Base-by-base conservation (phyloP, 2,797 vertebrate species). In the Geotrypetes seraphini region DNA sequence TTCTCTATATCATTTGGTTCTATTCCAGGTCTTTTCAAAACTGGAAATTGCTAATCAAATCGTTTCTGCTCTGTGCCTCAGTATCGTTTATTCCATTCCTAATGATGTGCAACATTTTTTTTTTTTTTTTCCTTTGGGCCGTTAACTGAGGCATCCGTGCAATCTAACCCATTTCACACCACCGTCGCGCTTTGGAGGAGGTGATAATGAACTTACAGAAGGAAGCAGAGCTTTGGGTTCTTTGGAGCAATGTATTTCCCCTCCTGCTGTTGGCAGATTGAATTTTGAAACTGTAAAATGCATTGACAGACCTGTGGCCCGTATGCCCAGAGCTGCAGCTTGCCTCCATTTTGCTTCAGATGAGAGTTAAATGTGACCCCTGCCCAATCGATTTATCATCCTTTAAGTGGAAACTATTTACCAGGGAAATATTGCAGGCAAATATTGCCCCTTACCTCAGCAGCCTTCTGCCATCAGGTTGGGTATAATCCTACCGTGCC, bases 31-130 rank as follows among this genome's bases (percentile, higher is more conserved):
- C 84, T 86, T 84, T 87, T 88, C 82, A 87, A 87, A 91, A 84
- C 86, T 86, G 83, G 86, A 88, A 84, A 86, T 87, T 86, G 85
- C 88, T 93, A 92, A 94, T 96, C 89, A 92, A 93, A 95, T 94
- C 73, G 88, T 90, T 90, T 91, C 85, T 89, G 81, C 84, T 88
- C 84, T 67, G 78, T 79, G 82, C 81, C 83, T 87, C 74, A 42
- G 75, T 83, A 69, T 88, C 81, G 83, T 90, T 92, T 89, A 90
- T 92, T 90, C 81, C 79, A 75, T 80, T 86, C 83, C 73, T 87
- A 91, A 90, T 82, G 71, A 89, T 72, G 73, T 82, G 81, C 73
- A 66, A 79, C 78, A 85, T 79, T 70, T 75, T 54, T 72, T 47
- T 62, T 66, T 60, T 39, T 42, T 41, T 31, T 25, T 72, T 56